Percentiles rank a stretch among this genome's conserved stretches.
Conservation (phyloP, 2,797 vertebrate genomes). For the Coranthus polyacanthus region DNA sequence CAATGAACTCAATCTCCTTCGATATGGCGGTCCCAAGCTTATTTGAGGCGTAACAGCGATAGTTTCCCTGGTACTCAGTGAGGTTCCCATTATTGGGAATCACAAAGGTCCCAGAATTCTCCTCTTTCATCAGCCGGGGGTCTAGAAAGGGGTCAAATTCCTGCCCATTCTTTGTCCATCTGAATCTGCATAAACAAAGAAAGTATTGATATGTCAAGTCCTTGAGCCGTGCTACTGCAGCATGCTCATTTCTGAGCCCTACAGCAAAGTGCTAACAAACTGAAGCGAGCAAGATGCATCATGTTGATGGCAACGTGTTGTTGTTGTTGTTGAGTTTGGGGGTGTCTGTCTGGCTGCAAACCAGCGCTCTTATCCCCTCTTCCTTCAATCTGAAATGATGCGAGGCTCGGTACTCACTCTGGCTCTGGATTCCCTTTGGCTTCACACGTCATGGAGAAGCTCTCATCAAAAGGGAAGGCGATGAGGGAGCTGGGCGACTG, state of each 20-base stretch:
- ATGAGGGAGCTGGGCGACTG: slow-evolving; percentile 89
- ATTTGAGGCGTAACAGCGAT: slow-evolving; percentile 93
- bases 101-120: slow-evolving; percentile 92
- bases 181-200: slow-evolving; percentile 85
- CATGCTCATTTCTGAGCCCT: slow-evolving; percentile 18
- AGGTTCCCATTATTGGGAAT: slow-evolving; percentile 94
- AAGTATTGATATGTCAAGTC: slow-evolving; percentile 51
- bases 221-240: slow-evolving; percentile 3
- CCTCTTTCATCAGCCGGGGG: slow-evolving; percentile 84
- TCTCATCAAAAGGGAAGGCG: slow-evolving; percentile 94
- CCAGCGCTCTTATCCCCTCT: slow-evolving; percentile 26
- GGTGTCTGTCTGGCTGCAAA: slow-evolving; percentile 35
- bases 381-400: slow-evolving; percentile 19
- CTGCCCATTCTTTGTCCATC: slow-evolving; percentile 94
- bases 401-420: slow-evolving; percentile 84
- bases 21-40: slow-evolving; percentile 92
- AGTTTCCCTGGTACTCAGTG: slow-evolving; percentile 92
- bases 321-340: slow-evolving; percentile 25
- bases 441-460: slow-evolving; percentile 92
- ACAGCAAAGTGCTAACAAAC: background rate
- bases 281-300: slow-evolving; percentile 22
- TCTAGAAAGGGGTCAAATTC: slow-evolving; percentile 90
- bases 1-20: slow-evolving; percentile 92
- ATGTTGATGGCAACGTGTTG: slow-evolving; percentile 29
- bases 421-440: slow-evolving; percentile 95